Conservation (phyloP, 2,113 vertebrate species). For the Vidua chalybeata region DNA sequence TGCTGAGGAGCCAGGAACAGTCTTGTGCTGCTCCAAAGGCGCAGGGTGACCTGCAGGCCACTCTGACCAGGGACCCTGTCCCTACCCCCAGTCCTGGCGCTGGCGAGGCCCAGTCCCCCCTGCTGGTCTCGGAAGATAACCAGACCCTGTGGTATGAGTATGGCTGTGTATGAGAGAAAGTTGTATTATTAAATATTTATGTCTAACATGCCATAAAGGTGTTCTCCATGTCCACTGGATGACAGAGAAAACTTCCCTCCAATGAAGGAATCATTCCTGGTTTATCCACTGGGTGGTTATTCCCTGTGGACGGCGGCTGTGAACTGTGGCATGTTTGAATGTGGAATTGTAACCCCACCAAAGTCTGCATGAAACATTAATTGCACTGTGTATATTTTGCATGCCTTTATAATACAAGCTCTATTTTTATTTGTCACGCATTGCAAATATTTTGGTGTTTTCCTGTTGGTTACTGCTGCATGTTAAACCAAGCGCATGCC, state of each 20-base stretch:
- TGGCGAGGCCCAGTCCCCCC: constrained; percentile 67
- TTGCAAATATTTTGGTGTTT: constrained; percentile 18
- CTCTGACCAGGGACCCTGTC: background rate
- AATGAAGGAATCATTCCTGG: background rate
- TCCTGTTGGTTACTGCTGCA: constrained; percentile 55
- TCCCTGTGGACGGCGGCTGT: background rate
- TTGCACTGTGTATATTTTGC: constrained; percentile 74
- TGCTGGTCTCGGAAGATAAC: constrained; percentile 86
- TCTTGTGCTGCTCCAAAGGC: constrained; percentile 45
- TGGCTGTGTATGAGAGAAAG: constrained; percentile 87
- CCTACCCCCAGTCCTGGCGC: background rate
- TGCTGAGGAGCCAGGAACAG: constrained; percentile 37
- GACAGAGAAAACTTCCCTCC: constrained; percentile 13
- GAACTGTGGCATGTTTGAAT: constrained; percentile 63
- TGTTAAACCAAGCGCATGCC: constrained; percentile 71
- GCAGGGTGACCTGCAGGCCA: background rate
- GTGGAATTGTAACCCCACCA: constrained; percentile 67
- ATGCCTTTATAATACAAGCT: constrained; percentile 65
- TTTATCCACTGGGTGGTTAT: background rate
- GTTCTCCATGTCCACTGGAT: background rate
- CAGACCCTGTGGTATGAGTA: constrained; percentile 97
- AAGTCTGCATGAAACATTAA: constrained; percentile 75
- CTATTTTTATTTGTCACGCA: constrained; percentile 46
- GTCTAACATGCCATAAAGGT: background rate
- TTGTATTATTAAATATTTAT: background rate